Evolutionary conservation across 2,113 vertebrate species (phyloP).

Genomic region (Oreamnos americanus): DNA sequence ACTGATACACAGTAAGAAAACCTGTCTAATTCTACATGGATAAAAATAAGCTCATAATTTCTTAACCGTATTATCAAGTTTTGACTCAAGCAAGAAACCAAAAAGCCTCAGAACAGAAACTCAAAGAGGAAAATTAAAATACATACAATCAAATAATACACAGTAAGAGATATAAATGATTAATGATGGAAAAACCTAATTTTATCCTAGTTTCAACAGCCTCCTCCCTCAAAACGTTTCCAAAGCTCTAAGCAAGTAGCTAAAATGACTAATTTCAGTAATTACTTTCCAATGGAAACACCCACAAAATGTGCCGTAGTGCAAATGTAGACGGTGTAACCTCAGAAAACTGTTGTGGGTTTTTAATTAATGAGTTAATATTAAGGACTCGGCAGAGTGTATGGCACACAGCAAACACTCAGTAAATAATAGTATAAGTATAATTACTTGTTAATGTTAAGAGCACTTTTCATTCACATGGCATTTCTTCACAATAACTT

Average conservation of each 20-base stretch:
- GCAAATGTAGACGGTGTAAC: neutral
- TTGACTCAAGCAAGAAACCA: neutral
- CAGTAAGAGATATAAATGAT: neutral
- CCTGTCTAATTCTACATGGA: neutral
- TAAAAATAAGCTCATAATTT: neutral
- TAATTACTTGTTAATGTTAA: neutral
- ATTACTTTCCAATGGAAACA: neutral
- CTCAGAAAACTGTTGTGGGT: neutral
- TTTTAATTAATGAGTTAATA: slow-evolving; percentile 10
- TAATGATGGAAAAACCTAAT: slow-evolving; percentile 11
- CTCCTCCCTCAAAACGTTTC: neutral
- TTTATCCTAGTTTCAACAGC: slow-evolving; percentile 26
- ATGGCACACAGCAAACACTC: neutral
- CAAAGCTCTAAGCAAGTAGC: slow-evolving; percentile 13
- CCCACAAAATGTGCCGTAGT: neutral
- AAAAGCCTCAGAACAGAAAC: neutral
- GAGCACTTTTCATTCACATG: neutral
- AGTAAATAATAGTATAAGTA: neutral
- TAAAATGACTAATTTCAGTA: neutral
- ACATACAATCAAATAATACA: neutral
- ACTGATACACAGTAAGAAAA: neutral
- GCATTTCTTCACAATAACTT: slow-evolving; percentile 11
- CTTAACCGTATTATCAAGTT: neutral
- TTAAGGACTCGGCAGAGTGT: neutral
- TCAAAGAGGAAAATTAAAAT: neutral